Percentiles rank a stretch among this genome's conserved stretches.
These are phyloP conservation scores for Drosophila emarginata DNA, from an alignment of 2,888 invertebrate species.

Conservation along the genomic window DNA sequence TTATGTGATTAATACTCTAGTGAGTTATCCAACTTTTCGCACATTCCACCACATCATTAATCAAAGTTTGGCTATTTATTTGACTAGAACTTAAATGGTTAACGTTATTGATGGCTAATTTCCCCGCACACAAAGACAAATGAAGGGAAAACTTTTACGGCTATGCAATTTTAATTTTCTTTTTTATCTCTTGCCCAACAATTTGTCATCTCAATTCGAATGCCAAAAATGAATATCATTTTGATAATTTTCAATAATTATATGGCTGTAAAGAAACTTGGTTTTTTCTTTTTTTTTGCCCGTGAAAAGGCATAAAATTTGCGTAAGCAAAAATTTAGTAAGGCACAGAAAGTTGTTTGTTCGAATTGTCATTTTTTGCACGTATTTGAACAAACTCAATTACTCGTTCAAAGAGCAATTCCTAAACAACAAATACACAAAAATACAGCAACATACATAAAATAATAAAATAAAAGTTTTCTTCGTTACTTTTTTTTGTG, in stretches of 20 bases:
- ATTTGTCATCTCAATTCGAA: neutral
- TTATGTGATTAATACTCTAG: conserved; percentile 9
- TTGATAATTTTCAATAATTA: conserved; percentile 10
- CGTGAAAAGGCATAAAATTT: neutral
- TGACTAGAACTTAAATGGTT: conserved; percentile 6
- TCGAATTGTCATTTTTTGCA: conserved; percentile 40
- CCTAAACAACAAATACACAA: conserved; percentile 17
- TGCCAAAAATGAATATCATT: neutral
- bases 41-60: conserved; percentile 11
- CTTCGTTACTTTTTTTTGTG: conserved; percentile 16
- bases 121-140: neutral
- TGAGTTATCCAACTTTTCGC: conserved; percentile 1
- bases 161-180: neutral
- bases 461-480: conserved; percentile 47
- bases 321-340: neutral
- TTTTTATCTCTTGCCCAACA: neutral
- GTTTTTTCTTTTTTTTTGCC: neutral
- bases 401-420: conserved; percentile 51
- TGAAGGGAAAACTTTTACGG: neutral
- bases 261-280: neutral
- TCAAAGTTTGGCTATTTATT: conserved; percentile 11
- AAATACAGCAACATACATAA: conserved; percentile 13
- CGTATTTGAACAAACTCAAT: conserved; percentile 64
- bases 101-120: neutral
- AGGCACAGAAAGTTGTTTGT: neutral